phyloP scores from a whole-genome alignment of 2,888 invertebrate species.

The Gandaritis pyraliata region DNA sequence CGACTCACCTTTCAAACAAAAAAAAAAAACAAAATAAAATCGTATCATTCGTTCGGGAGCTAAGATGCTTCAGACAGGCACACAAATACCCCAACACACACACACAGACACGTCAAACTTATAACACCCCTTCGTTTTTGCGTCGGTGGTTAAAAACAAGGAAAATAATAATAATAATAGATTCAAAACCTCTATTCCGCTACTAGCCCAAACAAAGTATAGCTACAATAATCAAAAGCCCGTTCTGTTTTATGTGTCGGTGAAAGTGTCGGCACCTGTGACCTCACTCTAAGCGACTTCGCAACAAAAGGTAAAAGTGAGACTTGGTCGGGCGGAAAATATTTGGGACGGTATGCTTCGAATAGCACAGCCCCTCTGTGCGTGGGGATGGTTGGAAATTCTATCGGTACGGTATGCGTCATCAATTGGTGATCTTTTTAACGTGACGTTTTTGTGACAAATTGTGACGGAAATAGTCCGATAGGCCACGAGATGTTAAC shows the following conservation, averaged over 20 bases:
- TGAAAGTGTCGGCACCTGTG: constrained; percentile 47
- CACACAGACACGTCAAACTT: no score
- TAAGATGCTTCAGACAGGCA: no score
- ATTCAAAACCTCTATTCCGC: background rate
- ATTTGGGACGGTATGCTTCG: constrained; percentile 35
- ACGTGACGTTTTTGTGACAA: background rate
- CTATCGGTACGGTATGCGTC: background rate
- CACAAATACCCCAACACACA: no score
- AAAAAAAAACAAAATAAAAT: no score
- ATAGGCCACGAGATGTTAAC: no score
- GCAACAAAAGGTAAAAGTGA: constrained; percentile 41
- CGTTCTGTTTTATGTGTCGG: constrained; percentile 28
- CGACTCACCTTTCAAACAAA: no score
- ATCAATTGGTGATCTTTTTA: background rate
- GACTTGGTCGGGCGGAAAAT: constrained; percentile 36
- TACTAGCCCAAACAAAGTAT: constrained; percentile 8
- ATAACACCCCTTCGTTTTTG: no score
- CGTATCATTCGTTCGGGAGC: no score
- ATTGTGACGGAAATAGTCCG: no score
- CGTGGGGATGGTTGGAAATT: background rate
- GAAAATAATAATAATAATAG: no score
- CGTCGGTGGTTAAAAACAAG: no score
- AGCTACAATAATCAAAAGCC: constrained; percentile 12
- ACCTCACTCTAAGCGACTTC: constrained; percentile 40
- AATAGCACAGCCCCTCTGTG: background rate